Evolutionary conservation across 2,797 vertebrate genomes (phyloP).

Genomic region (Holocentrus rufus): DNA sequence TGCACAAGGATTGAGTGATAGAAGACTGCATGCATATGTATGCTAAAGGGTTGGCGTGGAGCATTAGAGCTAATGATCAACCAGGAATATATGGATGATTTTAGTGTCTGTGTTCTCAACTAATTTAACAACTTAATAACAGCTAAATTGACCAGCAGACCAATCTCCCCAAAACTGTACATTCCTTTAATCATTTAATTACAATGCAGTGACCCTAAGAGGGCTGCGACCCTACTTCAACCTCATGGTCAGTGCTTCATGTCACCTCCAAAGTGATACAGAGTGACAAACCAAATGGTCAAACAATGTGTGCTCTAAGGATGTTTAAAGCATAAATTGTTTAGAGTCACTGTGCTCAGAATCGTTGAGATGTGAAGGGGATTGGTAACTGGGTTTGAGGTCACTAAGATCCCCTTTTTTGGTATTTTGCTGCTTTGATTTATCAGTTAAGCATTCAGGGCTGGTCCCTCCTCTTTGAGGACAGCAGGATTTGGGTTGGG

Average conservation of each 20-base stretch:
- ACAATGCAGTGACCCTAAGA: too few species aligned
- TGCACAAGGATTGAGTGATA: too few species aligned
- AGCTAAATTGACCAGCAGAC: too few species aligned
- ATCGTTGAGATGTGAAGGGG: constrained; percentile 4
- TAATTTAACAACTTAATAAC: too few species aligned
- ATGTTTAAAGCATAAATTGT: background rate
- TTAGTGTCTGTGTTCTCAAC: constrained; percentile 19
- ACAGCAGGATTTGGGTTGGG: constrained; percentile 3
- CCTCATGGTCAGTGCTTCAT: background rate
- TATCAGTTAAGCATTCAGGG: constrained; percentile 42
- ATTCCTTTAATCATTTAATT: too few species aligned
- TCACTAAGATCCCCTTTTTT: background rate
- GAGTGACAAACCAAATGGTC: background rate
- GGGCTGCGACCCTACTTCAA: too few species aligned
- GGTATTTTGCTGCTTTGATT: constrained; percentile 47
- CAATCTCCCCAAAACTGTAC: too few species aligned
- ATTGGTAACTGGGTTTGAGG: background rate
- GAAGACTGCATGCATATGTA: too few species aligned
- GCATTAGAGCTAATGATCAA: too few species aligned
- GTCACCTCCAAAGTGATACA: constrained; percentile 9
- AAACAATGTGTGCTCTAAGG: too few species aligned
- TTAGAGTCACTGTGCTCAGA: background rate
- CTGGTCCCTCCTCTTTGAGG: constrained; percentile 23
- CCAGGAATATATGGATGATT: background rate
- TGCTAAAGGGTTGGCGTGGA: too few species aligned